These are phyloP conservation scores for Ibycter americanus DNA, from an alignment of 2,797 vertebrate genomes.

Conservation along the genomic window DNA sequence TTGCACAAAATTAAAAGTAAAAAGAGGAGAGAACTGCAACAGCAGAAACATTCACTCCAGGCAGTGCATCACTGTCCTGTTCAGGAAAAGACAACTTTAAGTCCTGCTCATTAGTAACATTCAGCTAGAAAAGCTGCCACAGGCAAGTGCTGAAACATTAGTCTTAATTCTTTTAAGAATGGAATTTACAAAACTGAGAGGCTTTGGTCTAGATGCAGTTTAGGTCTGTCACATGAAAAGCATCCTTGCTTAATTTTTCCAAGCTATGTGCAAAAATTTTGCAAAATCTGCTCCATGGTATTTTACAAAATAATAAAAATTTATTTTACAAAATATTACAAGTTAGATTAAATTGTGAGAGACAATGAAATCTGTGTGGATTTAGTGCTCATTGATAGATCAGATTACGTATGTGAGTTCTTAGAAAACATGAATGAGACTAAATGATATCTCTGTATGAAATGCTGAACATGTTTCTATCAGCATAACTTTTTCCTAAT, in stretches of 20 bases:
- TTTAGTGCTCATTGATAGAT: background rate
- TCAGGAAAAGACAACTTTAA: background rate
- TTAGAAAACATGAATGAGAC: background rate
- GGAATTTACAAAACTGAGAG: background rate
- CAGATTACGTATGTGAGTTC: background rate
- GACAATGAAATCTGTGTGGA: background rate
- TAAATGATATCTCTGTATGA: background rate
- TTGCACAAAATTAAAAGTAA: background rate
- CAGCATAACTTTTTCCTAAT: background rate
- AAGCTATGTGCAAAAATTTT: background rate
- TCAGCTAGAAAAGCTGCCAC: background rate
- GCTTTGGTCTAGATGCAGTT: background rate
- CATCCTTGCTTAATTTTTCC: background rate
- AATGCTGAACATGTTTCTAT: background rate
- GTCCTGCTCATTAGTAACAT: background rate
- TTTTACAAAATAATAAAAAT: background rate
- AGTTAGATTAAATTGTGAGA: background rate
- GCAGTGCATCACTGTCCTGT: background rate
- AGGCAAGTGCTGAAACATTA: background rate
- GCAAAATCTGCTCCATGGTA: background rate
- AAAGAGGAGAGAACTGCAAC: background rate
- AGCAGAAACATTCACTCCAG: background rate
- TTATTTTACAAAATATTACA: background rate
- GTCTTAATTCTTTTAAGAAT: background rate
- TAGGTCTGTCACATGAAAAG: background rate